Percentiles rank a stretch among this genome's conserved stretches.
phyloP scores from a whole-genome alignment of 2,113 vertebrate genomes.

The Apistogramma diplotaenia region DNA sequence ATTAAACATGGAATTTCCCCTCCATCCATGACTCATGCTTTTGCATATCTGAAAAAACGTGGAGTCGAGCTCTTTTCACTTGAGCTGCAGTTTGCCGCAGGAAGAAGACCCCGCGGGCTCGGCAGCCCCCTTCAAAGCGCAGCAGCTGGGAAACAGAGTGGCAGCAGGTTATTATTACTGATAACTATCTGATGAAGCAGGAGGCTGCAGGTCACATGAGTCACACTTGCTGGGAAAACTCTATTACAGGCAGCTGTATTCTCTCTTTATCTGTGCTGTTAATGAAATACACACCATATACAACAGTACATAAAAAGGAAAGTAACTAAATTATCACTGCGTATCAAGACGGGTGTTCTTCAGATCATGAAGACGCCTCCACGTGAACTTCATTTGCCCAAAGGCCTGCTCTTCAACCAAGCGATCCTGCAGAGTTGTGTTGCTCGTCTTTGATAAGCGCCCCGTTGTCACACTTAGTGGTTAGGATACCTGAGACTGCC shows the following conservation, averaged over 20 bases:
- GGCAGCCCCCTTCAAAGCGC: background rate
- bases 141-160: background rate
- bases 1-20: accelerated
- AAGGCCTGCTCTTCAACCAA: too few species aligned
- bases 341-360: background rate
- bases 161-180: background rate
- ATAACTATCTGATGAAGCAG: slow-evolving; percentile 13
- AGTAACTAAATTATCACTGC: background rate
- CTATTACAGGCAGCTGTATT: background rate
- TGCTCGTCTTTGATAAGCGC: too few species aligned
- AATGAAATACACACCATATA: background rate
- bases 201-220: slow-evolving; percentile 3
- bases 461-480: too few species aligned
- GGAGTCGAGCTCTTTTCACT: background rate
- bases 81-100: background rate
- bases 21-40: background rate
- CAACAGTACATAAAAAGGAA: background rate
- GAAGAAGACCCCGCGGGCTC: background rate
- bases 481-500: too few species aligned
- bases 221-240: background rate
- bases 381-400: too few species aligned
- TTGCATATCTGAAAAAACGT: background rate
- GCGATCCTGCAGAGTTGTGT: too few species aligned
- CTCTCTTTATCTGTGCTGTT: background rate
- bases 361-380: too few species aligned